Evolutionary conservation across 2,888 invertebrate genomes (phyloP).

Genomic region (Hirtodrosophila histrioides): DNA sequence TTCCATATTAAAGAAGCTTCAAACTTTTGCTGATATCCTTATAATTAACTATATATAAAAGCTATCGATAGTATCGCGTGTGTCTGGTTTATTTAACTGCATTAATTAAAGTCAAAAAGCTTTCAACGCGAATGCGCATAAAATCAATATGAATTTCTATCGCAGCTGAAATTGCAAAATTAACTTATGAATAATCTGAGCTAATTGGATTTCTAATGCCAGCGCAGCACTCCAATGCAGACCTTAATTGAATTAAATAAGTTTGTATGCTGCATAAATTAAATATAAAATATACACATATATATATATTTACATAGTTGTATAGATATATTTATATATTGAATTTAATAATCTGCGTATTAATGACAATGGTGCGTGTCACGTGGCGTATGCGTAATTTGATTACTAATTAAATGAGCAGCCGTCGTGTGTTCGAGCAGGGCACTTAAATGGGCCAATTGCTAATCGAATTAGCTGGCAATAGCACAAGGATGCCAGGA

Average conservation of each 20-base stretch:
- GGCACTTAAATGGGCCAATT: conserved; percentile 68
- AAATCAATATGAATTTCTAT: conserved; percentile 13
- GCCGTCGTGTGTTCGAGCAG: conserved; percentile 34
- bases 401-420: conserved; percentile 77
- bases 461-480: conserved; percentile 70
- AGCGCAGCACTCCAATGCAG: conserved; percentile 19
- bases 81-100: not conserved
- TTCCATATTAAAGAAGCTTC: no score
- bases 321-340: conserved; percentile 11
- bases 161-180: conserved; percentile 26
- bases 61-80: no score
- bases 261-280: conserved; percentile 22
- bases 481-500: conserved; percentile 12
- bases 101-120: not conserved
- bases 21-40: no score
- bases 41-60: no score
- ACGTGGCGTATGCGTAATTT: conserved; percentile 78
- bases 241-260: conserved; percentile 65
- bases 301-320: conserved; percentile 3
- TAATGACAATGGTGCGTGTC: conserved; percentile 40
- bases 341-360: conserved; percentile 41
- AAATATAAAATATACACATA: conserved; percentile 7
- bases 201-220: conserved; percentile 48
- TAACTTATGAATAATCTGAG: conserved; percentile 41
- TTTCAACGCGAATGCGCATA: no score